Evolutionary conservation across 2,888 invertebrate genomes (phyloP).

Genomic region (Nyleta sp.): DNA sequence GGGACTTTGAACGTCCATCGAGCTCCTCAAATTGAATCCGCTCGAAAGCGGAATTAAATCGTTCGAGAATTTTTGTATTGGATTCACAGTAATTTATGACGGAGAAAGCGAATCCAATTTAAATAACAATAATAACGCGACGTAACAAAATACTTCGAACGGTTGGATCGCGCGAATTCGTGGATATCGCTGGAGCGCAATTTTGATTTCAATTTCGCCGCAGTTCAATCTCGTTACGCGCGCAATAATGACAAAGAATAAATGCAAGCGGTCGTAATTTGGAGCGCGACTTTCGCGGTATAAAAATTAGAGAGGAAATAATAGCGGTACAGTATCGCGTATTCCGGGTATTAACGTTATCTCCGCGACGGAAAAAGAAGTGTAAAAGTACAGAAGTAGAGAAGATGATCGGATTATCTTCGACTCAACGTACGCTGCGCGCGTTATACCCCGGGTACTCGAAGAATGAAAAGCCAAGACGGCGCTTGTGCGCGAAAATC

Average conservation of each 20-base stretch:
- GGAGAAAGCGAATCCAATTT: no score
- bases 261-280: conserved; percentile 6
- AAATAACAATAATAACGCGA: no score
- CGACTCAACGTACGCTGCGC: conserved; percentile 32
- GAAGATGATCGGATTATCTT: conserved; percentile 54
- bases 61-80: no score
- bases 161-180: no score
- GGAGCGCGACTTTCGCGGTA: conserved; percentile 12
- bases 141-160: no score
- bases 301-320: conserved; percentile 29
- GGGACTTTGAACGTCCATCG: no score
- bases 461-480: conserved; percentile 33
- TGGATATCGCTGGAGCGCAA: no score
- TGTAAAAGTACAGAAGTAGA: conserved; percentile 26
- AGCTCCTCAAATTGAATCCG: no score
- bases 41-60: no score
- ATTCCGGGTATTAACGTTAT: conserved; percentile 39
- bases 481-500: conserved; percentile 35
- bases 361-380: conserved; percentile 17
- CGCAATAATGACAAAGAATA: conserved; percentile 2
- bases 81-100: no score
- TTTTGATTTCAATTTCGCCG: no score
- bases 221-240: neutral
- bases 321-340: conserved; percentile 14
- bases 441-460: conserved; percentile 16